Conservation (phyloP, 1,140 invertebrate genomes). For the Caenorhabditis inopinata region DNA sequence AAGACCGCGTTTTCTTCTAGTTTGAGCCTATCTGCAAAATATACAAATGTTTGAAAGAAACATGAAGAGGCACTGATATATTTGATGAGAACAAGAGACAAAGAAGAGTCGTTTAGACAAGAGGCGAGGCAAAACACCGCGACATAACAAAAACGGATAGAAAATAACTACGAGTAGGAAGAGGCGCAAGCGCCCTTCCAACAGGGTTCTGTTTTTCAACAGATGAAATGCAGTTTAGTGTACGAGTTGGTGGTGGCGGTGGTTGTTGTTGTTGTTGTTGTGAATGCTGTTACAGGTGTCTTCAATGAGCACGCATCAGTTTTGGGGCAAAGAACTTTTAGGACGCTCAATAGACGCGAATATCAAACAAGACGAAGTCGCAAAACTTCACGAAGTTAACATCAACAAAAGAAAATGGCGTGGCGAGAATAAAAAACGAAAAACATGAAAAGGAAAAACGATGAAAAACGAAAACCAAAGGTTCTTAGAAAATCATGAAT, state of each 20-base stretch:
- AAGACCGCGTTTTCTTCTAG: background rate
- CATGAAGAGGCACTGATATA: background rate
- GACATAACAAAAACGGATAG: slow-evolving; percentile 10
- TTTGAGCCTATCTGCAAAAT: background rate
- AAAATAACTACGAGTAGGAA: background rate
- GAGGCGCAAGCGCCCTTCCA: background rate
- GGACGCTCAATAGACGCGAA: too few species aligned
- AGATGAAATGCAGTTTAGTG: background rate
- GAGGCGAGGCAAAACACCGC: background rate
- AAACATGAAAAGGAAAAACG: too few species aligned
- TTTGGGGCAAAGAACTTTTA: too few species aligned
- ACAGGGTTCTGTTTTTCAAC: background rate
- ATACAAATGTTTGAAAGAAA: background rate
- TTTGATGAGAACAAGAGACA: background rate
- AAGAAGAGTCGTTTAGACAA: background rate
- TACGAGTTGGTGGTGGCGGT: background rate
- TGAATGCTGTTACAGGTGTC: too few species aligned
- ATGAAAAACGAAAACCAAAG: too few species aligned
- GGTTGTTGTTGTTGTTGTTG: too few species aligned
- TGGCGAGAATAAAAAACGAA: too few species aligned
- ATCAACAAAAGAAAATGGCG: too few species aligned
- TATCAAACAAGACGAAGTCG: too few species aligned
- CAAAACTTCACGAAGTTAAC: too few species aligned
- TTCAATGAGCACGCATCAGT: too few species aligned
- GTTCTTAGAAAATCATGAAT: too few species aligned